phyloP scores from a whole-genome alignment of 2,888 invertebrate genomes.

The Drosophila anomelani region DNA sequence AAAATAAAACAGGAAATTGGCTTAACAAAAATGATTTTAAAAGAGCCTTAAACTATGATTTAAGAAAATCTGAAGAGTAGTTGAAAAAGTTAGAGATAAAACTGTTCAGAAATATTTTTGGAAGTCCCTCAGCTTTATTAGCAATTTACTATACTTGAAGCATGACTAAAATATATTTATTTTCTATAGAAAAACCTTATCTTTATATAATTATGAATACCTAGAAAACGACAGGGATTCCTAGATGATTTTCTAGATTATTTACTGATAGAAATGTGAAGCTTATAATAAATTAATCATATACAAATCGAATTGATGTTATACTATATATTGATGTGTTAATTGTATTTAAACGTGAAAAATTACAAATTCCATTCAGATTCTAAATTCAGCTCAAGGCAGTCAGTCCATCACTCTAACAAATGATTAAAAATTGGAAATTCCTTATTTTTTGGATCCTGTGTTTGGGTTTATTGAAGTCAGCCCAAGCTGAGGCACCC shows the following conservation, averaged over 20 bases:
- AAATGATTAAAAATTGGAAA: not conserved
- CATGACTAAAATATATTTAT: not conserved
- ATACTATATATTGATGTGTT: not conserved
- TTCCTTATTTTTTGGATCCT: not conserved
- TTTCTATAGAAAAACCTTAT: not conserved
- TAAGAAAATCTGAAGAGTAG: not conserved
- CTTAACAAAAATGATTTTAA: not conserved
- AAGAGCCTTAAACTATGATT: not conserved
- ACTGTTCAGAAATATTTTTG: no score
- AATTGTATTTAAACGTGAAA: not conserved
- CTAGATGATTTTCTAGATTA: not conserved
- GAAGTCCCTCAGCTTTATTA: not conserved
- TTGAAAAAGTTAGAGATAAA: not conserved
- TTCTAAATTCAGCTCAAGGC: not conserved
- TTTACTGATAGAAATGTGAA: not conserved
- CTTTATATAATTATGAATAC: not conserved
- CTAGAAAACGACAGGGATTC: not conserved
- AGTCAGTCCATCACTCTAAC: not conserved
- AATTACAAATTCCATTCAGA: not conserved
- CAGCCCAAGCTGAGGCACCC: not conserved
- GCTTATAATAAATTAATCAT: no score
- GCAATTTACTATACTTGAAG: not conserved
- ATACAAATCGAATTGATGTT: not conserved
- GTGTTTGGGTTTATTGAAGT: not conserved
- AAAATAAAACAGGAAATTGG: not conserved